Base-by-base conservation (phyloP, 2,888 invertebrate species). In the Yponomeuta plumbellus region DNA sequence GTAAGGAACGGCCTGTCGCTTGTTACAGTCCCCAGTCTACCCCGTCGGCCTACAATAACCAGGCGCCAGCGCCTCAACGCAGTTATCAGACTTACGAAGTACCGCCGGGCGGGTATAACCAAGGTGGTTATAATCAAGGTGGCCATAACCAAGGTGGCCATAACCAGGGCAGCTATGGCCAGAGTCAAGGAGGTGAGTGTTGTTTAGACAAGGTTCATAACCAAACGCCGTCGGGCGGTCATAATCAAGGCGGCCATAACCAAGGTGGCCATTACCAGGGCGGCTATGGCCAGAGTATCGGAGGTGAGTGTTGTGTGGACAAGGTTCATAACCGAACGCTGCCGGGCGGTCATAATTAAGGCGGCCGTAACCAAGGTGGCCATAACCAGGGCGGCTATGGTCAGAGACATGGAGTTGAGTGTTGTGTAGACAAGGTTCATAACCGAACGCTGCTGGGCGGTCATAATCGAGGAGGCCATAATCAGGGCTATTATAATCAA, bases 1-100 rank as follows among this genome's bases (percentile, higher is more conserved):
- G 34, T 34, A 34, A 34, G 8, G 34, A 8, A 8, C 8, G 34
- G 8, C 34, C 34, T 34, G 34, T 34, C 34, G 34, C 20, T 34
- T 17, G 52, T 76, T 76, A 1, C 77, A 88, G 88, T 66, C 79
- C 83, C 0, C 86, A 86, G 74, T 76, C 80, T 1, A 80, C 76
- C 39, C 81, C 83, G 2, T 78, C 75, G 0, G 56, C 64, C 1
- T 74, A 69, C 69, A 79, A 76, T 59, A 44, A 62, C 17, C 62
- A 39, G n/a, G 81, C 79, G 8, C 77, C 77, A 62, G 74, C 76
- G 1, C 76, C 82, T 0, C 82, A 80, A 71, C n/a, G 26, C n/a
- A 56, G 23, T 57, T 87, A 84, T 70, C 86, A 86, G 76, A 85
- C 86, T 0, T 85, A 79, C 69, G 85, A 86, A 61, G 85, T 86